Base-by-base conservation (phyloP, 2,113 vertebrate species). In the Octodon degus region DNA sequence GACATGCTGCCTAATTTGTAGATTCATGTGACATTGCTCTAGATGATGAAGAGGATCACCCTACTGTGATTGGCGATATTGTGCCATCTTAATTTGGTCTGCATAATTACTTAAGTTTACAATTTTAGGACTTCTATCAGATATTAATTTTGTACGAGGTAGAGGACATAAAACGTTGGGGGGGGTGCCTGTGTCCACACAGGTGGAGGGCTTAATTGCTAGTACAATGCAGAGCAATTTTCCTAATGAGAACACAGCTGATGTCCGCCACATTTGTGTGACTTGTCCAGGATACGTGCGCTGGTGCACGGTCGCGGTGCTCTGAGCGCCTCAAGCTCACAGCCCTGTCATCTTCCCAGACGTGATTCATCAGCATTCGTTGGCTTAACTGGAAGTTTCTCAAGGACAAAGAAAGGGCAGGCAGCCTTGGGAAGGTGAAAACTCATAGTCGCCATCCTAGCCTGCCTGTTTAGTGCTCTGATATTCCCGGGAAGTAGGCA, bases 361-460 rank as follows among this genome's bases (percentile, higher is more conserved):
- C 7, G 0, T 25, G 89, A 60, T 43, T 67, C 74, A 1, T 27
- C 37, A 4, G 17, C 0, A 1, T 0, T 7, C 2, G 58, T 7
- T 19, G 40, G 43, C 81, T 37, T n/a, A 19, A 32, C 50, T 24
- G 0, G n/a, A 74, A 32, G 16, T 5, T 1, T 16, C 55, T 4
- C 17, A 34, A 83, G 84, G 72, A 30, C 94, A n/a, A 25, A 89
- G 67, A 58, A 77, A 68, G 30, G 22, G 27, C 55, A 34, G 8
- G 0, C 0, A 3, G 25, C 5, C 30, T 77, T 22, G 30, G 47
- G 20, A 25, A 43, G 1, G 55, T 0, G 40, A n/a, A 81, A 25
- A 58, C 3, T 1, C 1, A 1, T 0, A 0, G 14, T 24, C 6
- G 1, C 53, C 9, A 10, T 0, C 2, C 43, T 50, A 1, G 20